Conservation (phyloP, 2,113 vertebrate species). For the Trichomycterus rosablanca region DNA sequence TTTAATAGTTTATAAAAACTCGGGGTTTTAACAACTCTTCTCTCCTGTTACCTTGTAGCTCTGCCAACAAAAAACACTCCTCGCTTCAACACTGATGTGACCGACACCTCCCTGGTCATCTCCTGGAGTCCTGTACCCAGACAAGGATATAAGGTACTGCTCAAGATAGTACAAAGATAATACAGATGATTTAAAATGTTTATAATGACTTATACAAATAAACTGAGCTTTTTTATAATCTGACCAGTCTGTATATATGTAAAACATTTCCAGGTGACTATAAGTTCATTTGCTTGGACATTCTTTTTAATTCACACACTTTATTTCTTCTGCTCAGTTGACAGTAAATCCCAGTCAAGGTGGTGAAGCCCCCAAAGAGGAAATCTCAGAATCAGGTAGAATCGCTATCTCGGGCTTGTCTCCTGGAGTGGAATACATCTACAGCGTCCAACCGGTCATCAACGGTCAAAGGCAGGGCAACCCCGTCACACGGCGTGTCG, state of each 20-base stretch:
- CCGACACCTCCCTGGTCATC: background rate
- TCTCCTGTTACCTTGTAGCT: constrained; percentile 4
- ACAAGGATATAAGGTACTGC: background rate
- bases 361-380: constrained; percentile 86
- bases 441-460: constrained; percentile 81
- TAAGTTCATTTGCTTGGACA: too few species aligned
- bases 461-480: constrained; percentile 76
- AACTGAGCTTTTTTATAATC: too few species aligned
- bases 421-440: constrained; percentile 88
- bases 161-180: too few species aligned
- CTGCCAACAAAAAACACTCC: background rate
- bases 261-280: too few species aligned
- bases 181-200: too few species aligned
- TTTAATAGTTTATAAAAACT: too few species aligned
- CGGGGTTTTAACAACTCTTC: background rate
- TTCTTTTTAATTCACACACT: too few species aligned
- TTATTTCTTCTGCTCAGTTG: constrained; percentile 61
- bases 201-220: too few species aligned
- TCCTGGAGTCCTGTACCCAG: background rate
- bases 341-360: constrained; percentile 88
- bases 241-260: too few species aligned
- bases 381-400: constrained; percentile 85
- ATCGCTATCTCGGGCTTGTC: constrained; percentile 87
- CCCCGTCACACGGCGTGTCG: constrained; percentile 73
- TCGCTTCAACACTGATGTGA: background rate